phyloP scores from a whole-genome alignment of 2,888 invertebrate species.

The Cephalotes varians region DNA sequence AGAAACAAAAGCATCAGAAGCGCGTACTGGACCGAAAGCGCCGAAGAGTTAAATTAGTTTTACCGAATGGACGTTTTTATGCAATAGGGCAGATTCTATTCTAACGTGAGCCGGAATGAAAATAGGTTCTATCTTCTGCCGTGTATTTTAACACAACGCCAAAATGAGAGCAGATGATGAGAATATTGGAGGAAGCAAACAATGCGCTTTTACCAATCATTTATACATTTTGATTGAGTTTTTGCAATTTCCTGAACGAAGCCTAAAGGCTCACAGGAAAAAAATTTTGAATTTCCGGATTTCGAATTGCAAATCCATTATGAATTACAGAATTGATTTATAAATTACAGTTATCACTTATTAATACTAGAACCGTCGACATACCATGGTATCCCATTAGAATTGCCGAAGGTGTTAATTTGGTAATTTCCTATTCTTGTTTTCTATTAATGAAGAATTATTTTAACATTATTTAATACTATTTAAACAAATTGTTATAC shows the following conservation, averaged over 20 bases:
- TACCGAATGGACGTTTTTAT: constrained; percentile 32
- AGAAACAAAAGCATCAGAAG: constrained; percentile 41
- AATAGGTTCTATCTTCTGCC: constrained; percentile 40
- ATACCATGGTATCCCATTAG: no score
- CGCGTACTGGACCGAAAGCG: constrained; percentile 38
- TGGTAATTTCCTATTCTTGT: no score
- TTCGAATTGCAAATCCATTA: neutral
- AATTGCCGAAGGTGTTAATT: no score
- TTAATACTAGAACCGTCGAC: no score
- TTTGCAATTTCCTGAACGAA: constrained; percentile 7
- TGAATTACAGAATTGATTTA: neutral
- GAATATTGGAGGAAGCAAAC: constrained; percentile 29
- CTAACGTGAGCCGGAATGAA: constrained; percentile 30
- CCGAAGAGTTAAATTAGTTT: constrained; percentile 54
- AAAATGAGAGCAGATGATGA: neutral
- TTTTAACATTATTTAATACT: no score
- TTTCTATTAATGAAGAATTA: no score
- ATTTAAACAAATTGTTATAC: no score
- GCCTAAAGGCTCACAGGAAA: neutral
- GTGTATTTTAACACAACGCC: constrained; percentile 45
- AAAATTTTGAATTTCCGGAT: neutral
- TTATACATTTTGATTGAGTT: constrained; percentile 48
- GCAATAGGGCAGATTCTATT: constrained; percentile 38
- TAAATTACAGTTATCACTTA: no score
- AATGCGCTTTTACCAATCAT: constrained; percentile 32